Base-by-base conservation (phyloP, 2,888 invertebrate species). In the Sacculina carcini region DNA sequence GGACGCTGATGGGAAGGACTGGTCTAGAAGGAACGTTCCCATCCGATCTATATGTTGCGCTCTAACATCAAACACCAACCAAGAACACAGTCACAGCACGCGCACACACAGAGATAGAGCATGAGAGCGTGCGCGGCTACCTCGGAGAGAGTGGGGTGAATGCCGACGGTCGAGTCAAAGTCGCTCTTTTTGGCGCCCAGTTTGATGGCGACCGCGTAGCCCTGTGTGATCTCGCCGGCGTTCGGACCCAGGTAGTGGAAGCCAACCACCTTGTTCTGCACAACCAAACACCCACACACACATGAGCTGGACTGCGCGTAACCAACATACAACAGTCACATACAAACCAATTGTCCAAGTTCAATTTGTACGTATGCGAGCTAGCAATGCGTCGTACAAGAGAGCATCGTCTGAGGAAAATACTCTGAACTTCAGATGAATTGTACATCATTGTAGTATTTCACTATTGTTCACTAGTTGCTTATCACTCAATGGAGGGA, bases 191-290 rank as follows among this genome's bases (percentile, higher is more conserved):
- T 71, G 9, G 71, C 70, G 14, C 68, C 68, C 52, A 69, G 61
- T 58, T 67, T 69, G 55, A 75, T 59, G 2, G 68, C 74, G 12
- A 73, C 64, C 38, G 71, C 71, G 62, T 69, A 75, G 16, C 75
- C 75, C 61, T 74, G 74, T 52, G 71, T 73, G 21, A 76, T 65
- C 62, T 75, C 75, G 2, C 73, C 74, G 40, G 75, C 74, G 62
- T 73, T 71, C 1, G 74, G 74, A 5, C 71, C 69, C 6, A 72
- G 57, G 42, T 70, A 62, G 61, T 74, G 74, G 53, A 73, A 64
- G 1, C 74, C 74, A 34, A 75, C 58, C n/a, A 72, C 66, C 53
- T 61, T 60, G 54, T 70, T 66, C 63, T 67, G 54, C 16, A 52
- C 26, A 3, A 12, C 5, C n/a, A 54, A 31, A n/a, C 12, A n/a